Base-by-base conservation (phyloP, 2,888 invertebrate genomes). In the Belgica antarctica region DNA sequence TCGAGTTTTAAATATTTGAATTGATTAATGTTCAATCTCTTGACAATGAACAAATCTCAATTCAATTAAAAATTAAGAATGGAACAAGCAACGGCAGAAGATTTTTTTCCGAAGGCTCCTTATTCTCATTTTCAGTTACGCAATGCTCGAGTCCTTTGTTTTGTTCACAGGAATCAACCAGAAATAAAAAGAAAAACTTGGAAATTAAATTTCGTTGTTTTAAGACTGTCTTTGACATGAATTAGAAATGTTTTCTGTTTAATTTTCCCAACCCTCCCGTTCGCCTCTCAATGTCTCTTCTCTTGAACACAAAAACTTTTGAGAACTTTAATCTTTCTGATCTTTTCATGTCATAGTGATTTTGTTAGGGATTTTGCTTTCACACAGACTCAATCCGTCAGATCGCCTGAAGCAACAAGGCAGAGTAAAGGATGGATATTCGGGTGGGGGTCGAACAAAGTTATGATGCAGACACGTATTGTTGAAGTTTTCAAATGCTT, bases 151-250 rank as follows among this genome's bases (percentile, higher is more conserved):
- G 41, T 41, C n/a, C 41, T 41, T 41, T 41, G 41, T 41, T 41
- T 12, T 41, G 41, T 41, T 41, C 41, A 2, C 41, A n/a, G n/a
- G n/a, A n/a, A n/a, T n/a, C n/a, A 41, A 41, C 41, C 2, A 52
- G 24, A 15, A 34, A 10, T 34, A 34, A 2, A 22, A 19, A 24
- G 22, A 8, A 52, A 52, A 52, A 15, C 22, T 52, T 52, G 22
- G 10, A 10, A 19, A 24, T 52, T 46, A 8, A 52, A 22, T 52
- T 52, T 52, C 52, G 15, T 24, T 52, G 4, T 52, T 22, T 52
- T 24, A 22, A 2, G 52, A 22, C 63, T 63, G 63, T 41, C 41
- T 63, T 63, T 63, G 63, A 63, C 63, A 63, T 63, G 41, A 63
- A 63, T 36, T 63, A 36, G 41, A 63, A 63, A 63, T 41, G 41